Evolutionary conservation across 2,888 invertebrate species (phyloP).

Genomic region (Tetramorium bicarinatum): DNA sequence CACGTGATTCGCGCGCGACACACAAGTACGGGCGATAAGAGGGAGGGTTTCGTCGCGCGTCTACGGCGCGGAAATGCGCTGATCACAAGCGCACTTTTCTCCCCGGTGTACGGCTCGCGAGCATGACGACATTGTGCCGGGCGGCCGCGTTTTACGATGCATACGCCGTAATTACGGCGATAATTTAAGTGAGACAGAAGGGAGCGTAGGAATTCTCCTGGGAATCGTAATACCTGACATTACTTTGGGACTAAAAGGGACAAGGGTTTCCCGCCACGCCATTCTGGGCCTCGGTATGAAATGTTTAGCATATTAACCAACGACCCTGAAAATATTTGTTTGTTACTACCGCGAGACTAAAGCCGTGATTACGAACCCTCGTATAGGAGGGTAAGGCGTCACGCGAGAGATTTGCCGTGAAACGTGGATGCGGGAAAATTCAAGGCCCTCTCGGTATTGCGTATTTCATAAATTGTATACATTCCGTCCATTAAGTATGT

Average conservation of each 20-base stretch:
- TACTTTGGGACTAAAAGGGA: slow-evolving; percentile 80
- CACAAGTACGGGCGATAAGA: slow-evolving; percentile 34
- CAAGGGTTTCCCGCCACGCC: slow-evolving; percentile 59
- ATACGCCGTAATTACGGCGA: slow-evolving; percentile 81
- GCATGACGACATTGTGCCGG: slow-evolving; percentile 58
- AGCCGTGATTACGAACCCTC: slow-evolving; percentile 70
- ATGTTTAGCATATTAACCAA: slow-evolving; percentile 79
- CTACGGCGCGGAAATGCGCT: slow-evolving; percentile 23
- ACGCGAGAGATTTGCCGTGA: slow-evolving; percentile 56
- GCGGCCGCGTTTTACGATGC: slow-evolving; percentile 60
- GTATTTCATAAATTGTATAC: not conserved
- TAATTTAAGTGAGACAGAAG: slow-evolving; percentile 77
- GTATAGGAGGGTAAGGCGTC: slow-evolving; percentile 59
- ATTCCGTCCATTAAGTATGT: not conserved
- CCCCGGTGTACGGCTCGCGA: not conserved
- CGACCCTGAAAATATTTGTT: slow-evolving; percentile 67
- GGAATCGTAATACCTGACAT: slow-evolving; percentile 80
- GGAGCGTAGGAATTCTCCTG: slow-evolving; percentile 73
- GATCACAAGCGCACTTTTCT: slow-evolving; percentile 49
- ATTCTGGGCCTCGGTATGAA: slow-evolving; percentile 78
- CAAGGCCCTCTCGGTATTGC: not conserved
- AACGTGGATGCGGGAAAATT: slow-evolving; percentile 10
- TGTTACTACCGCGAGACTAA: slow-evolving; percentile 67
- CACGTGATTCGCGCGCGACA: not conserved
- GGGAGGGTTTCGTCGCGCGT: slow-evolving; percentile 38